phyloP scores from a whole-genome alignment of 1,140 invertebrate species.

The Epicauta chinensis region DNA sequence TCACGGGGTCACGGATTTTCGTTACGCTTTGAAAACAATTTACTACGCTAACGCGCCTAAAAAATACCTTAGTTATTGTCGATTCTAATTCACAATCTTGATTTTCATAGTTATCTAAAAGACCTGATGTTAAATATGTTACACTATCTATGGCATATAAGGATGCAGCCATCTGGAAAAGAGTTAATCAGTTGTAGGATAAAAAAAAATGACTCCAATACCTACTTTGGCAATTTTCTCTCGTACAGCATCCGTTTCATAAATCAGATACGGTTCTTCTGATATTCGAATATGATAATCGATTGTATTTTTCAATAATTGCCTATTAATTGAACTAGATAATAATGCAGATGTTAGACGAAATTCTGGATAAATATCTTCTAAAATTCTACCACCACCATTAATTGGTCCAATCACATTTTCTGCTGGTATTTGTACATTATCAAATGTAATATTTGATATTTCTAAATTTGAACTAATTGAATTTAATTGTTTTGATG shows the following conservation, averaged over 20 bases:
- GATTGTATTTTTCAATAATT: conserved; percentile 46
- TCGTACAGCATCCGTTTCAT: conserved; percentile 28
- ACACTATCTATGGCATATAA: conserved; percentile 74
- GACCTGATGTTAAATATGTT: conserved; percentile 64
- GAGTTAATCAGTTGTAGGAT: no score
- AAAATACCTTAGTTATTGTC: conserved; percentile 66
- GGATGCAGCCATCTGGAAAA: conserved; percentile 40
- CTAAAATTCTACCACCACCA: conserved; percentile 28
- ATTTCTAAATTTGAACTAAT: no score
- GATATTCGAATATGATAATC: conserved; percentile 55
- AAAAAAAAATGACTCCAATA: no score
- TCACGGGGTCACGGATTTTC: no score
- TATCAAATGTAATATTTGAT: no score
- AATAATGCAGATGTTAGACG: conserved; percentile 39
- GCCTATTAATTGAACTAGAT: conserved; percentile 42
- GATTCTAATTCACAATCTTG: conserved; percentile 71
- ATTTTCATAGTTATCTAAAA: conserved; percentile 60
- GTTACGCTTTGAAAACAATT: no score
- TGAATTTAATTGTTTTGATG: no score
- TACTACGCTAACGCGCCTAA: no score
- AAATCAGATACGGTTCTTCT: conserved; percentile 50
- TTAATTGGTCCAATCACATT: conserved; percentile 39
- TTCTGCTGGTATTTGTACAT: conserved; percentile 23
- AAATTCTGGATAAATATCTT: conserved; percentile 33
- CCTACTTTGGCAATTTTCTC: no score